phyloP scores from a whole-genome alignment of 2,113 vertebrate species.

The Tinamus guttatus region DNA sequence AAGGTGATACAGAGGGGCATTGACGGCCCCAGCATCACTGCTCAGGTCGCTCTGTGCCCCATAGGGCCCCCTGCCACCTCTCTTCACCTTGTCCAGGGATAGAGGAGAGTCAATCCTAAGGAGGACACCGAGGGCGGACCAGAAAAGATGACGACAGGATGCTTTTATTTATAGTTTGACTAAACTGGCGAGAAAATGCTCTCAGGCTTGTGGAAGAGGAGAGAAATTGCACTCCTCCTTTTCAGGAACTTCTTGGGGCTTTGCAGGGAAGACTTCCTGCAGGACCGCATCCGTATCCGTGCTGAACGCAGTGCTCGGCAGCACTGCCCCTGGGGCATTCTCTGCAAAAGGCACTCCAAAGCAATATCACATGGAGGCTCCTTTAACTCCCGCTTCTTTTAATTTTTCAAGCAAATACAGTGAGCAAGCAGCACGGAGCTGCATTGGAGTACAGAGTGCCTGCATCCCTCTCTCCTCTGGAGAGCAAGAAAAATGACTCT shows the following conservation, averaged over 20 bases:
- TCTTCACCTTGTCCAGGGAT: neutral
- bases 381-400: neutral
- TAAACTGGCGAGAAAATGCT: neutral
- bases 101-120: neutral
- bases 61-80: neutral
- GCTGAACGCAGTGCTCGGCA: neutral
- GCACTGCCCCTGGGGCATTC: fast-evolving
- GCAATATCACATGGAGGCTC: neutral
- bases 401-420: neutral
- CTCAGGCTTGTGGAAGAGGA: neutral
- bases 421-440: fast-evolving
- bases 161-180: neutral
- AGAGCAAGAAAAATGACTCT: neutral
- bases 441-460: neutral
- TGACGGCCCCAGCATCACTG: fast-evolving
- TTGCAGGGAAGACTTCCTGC: neutral
- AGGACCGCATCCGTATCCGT: fast-evolving
- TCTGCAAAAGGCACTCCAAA: neutral
- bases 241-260: neutral
- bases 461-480: neutral
- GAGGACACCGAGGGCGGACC: neutral
- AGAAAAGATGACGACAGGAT: neutral
- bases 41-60: fast-evolving
- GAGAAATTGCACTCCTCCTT: neutral
- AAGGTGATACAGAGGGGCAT: neutral